Base-by-base conservation (phyloP, 2,113 vertebrate genomes). In the Thunnus thynnus region DNA sequence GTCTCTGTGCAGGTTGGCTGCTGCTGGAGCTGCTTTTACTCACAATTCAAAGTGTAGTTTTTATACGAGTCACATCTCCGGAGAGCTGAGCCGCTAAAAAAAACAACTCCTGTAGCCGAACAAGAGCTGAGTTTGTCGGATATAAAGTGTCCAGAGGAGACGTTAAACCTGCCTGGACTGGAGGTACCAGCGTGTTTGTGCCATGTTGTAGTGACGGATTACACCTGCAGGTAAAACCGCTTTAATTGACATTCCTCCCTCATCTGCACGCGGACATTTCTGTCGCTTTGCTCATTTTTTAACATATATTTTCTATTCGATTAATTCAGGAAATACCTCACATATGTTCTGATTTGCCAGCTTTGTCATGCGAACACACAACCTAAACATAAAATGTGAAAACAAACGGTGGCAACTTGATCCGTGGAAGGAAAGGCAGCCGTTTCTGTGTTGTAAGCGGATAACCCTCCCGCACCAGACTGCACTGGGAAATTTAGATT, bases 151-250 rank as follows among this genome's bases (percentile, higher is more conserved):
- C 0, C 13, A 11, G 32, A 55, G 76, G 32, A 44, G 22, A 2
- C 58, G 56, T 1, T 22, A 13, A 18, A 5, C 1, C n/a, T 0
- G 17, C 5, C 7, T 12, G 57, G 12, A 8, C 17, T 11, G 54
- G 64, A 56, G 68, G 16, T 0, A 11, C 0, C 5, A 8, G 55
- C 13, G 4, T 16, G 0, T 55, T 27, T 36, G 75, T 80, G 84
- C 84, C 88, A 91, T 91, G 90, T 77, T 51, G 20, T 72, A 79
- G 52, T 88, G 13, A 64, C 72, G 44, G 20, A 66, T 2, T 70
- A 5, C 63, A 64, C 36, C 84, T 85, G 82, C 88, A 88, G 90
- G 90, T 91, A 76, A 87, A 41, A 41, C 36, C 36, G 63, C 4
- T 13, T 30, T 78, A 58, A 58, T 63, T 51, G 58, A 32, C 69